phyloP scores from a whole-genome alignment of 2,113 vertebrate species.

The Falcunculus frontatus region DNA sequence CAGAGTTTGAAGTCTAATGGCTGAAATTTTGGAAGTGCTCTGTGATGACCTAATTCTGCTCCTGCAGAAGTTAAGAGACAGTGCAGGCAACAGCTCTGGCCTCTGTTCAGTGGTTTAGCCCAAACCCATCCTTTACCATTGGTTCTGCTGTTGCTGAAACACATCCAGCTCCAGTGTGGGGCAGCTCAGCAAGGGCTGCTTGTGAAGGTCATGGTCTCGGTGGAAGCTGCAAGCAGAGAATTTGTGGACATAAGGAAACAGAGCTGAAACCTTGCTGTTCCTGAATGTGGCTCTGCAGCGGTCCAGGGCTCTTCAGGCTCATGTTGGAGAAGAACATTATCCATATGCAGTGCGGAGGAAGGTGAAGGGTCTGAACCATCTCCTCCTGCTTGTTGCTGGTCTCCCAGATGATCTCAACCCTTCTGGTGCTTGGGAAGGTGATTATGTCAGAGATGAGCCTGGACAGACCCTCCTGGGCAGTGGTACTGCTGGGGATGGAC shows the following conservation, averaged over 20 bases:
- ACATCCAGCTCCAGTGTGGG: neutral
- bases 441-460: neutral
- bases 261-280: neutral
- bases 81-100: neutral
- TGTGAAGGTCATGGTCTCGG: neutral
- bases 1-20: neutral
- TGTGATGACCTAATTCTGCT: neutral
- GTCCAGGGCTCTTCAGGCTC: neutral
- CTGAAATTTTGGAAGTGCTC: neutral
- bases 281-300: neutral
- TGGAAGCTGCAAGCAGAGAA: neutral
- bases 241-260: neutral
- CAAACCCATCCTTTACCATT: neutral
- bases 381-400: neutral
- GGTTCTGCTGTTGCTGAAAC: neutral
- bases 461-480: neutral
- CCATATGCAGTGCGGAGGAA: accelerated
- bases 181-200: neutral
- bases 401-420: neutral
- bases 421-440: neutral
- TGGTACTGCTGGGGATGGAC: neutral
- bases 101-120: neutral
- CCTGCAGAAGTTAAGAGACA: neutral
- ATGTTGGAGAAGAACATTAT: accelerated
- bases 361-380: neutral